These are phyloP conservation scores for Pegea sp. DNA, from an alignment of 23 tunicate genomes.

Conservation along the genomic window DNA sequence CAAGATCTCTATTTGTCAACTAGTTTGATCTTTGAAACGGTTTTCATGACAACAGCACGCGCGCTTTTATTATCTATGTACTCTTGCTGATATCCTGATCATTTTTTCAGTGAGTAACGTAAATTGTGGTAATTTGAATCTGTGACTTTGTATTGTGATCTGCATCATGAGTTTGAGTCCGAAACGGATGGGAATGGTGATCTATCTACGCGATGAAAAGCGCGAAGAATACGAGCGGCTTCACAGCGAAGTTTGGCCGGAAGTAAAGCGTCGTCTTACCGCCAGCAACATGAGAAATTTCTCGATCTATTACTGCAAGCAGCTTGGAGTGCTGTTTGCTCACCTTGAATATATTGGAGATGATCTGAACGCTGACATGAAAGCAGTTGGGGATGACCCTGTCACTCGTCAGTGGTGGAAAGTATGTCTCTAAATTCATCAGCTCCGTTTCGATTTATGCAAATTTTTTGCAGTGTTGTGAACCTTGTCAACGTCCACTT, in stretches of 20 bases:
- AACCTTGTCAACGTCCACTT: conserved; percentile 73
- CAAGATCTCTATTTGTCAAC: too few species aligned
- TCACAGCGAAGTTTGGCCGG: conserved; percentile 70
- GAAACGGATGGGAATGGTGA: conserved; percentile 46
- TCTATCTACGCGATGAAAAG: conserved; percentile 30
- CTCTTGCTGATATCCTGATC: too few species aligned
- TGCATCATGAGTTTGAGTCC: too few species aligned
- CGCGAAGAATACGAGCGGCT: conserved; percentile 59
- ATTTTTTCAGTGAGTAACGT: too few species aligned
- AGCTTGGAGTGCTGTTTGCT: conserved; percentile 52
- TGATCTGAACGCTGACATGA: conserved; percentile 40
- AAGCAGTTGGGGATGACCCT: conserved; percentile 43
- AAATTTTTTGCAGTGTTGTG: conserved; percentile 35
- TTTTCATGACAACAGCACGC: too few species aligned
- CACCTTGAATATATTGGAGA: conserved; percentile 76
- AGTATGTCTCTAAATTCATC: conserved; percentile 12
- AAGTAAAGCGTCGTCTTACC: conserved; percentile 24
- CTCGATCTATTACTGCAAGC: conserved; percentile 72
- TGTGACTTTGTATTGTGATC: too few species aligned
- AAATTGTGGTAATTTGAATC: too few species aligned
- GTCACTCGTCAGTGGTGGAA: conserved; percentile 77
- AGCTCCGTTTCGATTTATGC: not conserved
- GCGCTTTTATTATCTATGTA: too few species aligned
- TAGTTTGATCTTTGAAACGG: too few species aligned
- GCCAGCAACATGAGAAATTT: conserved; percentile 74